Evolutionary conservation across 2,888 invertebrate species (phyloP).

Genomic region (Tinea pellionella): DNA sequence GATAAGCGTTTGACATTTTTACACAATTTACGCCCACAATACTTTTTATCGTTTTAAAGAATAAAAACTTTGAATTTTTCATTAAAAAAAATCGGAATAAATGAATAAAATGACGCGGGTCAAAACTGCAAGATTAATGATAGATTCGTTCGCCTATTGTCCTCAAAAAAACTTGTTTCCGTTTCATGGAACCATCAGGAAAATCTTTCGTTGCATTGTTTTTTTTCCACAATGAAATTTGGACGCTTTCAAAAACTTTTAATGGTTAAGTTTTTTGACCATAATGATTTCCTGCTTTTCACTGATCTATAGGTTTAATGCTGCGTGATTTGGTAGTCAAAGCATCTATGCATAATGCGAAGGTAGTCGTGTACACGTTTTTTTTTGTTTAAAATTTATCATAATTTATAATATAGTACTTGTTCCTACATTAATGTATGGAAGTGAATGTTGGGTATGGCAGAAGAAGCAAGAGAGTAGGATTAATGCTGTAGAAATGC

Average conservation of each 20-base stretch:
- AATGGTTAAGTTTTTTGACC: neutral
- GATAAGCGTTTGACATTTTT: no score
- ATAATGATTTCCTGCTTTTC: neutral
- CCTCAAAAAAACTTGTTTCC: constrained; percentile 8
- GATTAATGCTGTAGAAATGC: no score
- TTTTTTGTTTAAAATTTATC: no score
- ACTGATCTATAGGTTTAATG: no score
- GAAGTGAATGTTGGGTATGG: no score
- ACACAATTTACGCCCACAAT: neutral
- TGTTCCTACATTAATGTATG: no score
- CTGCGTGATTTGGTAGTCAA: no score
- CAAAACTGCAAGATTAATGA: constrained; percentile 14
- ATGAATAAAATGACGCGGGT: constrained; percentile 13
- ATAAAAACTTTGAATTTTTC: neutral
- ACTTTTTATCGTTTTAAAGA: neutral
- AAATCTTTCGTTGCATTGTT: constrained; percentile 9
- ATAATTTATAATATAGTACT: no score
- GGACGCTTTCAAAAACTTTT: neutral
- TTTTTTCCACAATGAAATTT: neutral
- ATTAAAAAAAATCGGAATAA: neutral
- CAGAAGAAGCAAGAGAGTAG: no score
- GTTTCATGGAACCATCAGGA: neutral
- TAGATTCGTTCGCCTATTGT: constrained; percentile 11
- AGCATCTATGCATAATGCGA: no score
- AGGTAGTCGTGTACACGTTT: no score